Base-by-base conservation (phyloP, 2,113 vertebrate species). In the Hymenochirus boettgeri region DNA sequence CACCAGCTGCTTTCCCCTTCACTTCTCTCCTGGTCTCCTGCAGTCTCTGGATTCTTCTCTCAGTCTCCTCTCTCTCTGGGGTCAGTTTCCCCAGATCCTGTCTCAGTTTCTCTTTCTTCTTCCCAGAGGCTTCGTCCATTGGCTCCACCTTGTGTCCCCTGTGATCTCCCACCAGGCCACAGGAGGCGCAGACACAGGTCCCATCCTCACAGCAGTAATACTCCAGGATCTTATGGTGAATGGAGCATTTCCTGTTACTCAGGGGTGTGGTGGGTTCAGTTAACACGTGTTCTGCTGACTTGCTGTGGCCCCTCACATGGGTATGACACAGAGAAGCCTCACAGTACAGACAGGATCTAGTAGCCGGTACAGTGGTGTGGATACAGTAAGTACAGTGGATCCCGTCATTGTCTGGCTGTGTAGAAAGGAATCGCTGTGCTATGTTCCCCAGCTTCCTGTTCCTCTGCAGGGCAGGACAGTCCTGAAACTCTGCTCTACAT, bases 401-500 rank as follows among this genome's bases (percentile, higher is more conserved):
- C 24, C 39, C 37, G 2, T 8, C 26, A 7, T 31, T 13, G 3
- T 27, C 18, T 1, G 60, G 29, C 17, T 13, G 31, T 7, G 27
- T n/a, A 12, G 24, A 5, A 1, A 42, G 6, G 13, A 39, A 37
- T 13, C 7, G 10, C 35, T 54, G 33, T 18, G 17, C 24, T 42
- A 63, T 63, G n/a, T 55, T 31, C n/a, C n/a, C 4, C 15, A 55
- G 1, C 19, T 17, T 19, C 6, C 7, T 2, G 17, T 55, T 55
- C 7, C 25, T 55, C 4, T 15, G 8, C 7, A 55, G 25, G 5
- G 8, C 1, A 17, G 23, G 23, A 12, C 25, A 35, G 1, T 29
- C 52, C 7, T 11, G 65, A 88, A 89, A 7, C 71, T 61, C 70
- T 83, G 76, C n/a, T 35, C 84, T 72, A 33, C 88, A 90, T 64